Conservation (phyloP, 2,888 invertebrate genomes). For the Eretmocerus hayati region DNA sequence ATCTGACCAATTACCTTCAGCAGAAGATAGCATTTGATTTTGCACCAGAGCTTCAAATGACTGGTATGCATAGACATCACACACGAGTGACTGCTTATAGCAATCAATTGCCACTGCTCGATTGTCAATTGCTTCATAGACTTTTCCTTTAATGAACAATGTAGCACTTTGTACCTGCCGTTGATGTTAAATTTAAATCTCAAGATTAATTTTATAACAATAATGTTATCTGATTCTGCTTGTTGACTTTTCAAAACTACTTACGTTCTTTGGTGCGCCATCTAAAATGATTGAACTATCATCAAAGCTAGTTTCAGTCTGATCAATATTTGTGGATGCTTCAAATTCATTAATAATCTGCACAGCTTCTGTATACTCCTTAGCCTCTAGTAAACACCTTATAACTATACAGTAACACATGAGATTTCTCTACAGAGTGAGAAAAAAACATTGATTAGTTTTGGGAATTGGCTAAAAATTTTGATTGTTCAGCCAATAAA, state of each 20-base stretch:
- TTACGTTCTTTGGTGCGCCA: slow-evolving; percentile 62
- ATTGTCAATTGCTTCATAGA: slow-evolving; percentile 84
- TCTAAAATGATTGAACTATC: slow-evolving; percentile 48
- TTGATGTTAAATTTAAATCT: background rate
- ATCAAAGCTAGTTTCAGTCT: slow-evolving; percentile 32
- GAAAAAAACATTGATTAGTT: slow-evolving; percentile 1
- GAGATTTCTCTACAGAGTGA: slow-evolving; percentile 65
- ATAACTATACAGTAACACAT: slow-evolving; percentile 80
- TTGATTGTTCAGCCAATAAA: too few species aligned
- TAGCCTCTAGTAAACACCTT: slow-evolving; percentile 75
- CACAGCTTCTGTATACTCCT: slow-evolving; percentile 76
- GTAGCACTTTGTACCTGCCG: slow-evolving; percentile 74
- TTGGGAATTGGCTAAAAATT: too few species aligned
- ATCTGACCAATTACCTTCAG: slow-evolving; percentile 63
- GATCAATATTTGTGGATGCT: slow-evolving; percentile 42
- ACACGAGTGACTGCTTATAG: slow-evolving; percentile 74
- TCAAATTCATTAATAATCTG: slow-evolving; percentile 70
- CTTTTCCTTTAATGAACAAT: slow-evolving; percentile 73
- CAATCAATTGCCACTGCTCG: slow-evolving; percentile 80
- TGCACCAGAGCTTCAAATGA: slow-evolving; percentile 84
- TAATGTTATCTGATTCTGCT: slow-evolving; percentile 26
- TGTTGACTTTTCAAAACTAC: too few species aligned
- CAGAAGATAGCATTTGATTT: slow-evolving; percentile 83
- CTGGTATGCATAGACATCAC: slow-evolving; percentile 86
- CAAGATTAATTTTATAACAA: background rate